These are phyloP conservation scores for Harmothoe impar DNA, from an alignment of 2,888 invertebrate genomes.

Conservation along the genomic window DNA sequence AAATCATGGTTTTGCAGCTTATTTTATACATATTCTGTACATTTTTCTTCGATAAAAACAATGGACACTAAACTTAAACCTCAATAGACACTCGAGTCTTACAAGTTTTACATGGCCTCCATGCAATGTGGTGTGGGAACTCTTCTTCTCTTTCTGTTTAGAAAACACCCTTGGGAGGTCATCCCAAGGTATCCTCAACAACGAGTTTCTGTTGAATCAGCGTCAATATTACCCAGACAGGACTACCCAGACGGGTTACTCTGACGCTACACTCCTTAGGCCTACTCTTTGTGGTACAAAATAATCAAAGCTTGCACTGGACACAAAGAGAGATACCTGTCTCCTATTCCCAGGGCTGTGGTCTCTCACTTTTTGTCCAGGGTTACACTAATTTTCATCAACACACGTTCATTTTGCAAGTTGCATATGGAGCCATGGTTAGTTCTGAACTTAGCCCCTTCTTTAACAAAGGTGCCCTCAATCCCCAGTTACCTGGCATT, in stretches of 20 bases:
- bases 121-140: background rate
- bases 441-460: conserved; percentile 17
- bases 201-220: too few species aligned
- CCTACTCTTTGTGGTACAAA: conserved; percentile 3
- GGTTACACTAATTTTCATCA: background rate
- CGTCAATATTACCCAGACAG: too few species aligned
- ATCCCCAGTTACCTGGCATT: conserved; percentile 23
- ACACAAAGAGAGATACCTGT: background rate
- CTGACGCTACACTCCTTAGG: too few species aligned
- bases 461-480: background rate
- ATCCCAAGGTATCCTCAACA: too few species aligned
- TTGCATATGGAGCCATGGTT: conserved; percentile 38
- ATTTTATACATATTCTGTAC: conserved; percentile 29
- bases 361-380: background rate
- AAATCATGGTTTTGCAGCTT: background rate
- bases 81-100: background rate
- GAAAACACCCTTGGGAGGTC: background rate
- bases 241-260: too few species aligned
- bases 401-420: conserved; percentile 37
- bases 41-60: background rate
- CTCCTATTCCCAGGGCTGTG: background rate
- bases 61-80: background rate
- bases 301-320: background rate
- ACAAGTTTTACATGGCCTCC: background rate
- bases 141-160: background rate